Conservation (phyloP, 1,140 invertebrate genomes). For the Orius insidiosus region DNA sequence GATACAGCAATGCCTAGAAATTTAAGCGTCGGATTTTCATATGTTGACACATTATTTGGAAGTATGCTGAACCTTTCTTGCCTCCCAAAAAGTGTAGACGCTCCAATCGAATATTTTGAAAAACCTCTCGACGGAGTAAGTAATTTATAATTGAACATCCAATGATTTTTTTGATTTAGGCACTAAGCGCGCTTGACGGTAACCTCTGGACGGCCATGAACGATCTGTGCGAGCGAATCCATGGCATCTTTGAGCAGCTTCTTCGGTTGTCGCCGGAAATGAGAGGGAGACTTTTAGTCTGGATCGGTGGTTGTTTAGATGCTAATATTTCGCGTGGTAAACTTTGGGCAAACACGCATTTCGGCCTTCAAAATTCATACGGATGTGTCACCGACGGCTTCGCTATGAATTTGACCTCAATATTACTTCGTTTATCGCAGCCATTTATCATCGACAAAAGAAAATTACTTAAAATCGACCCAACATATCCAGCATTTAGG, state of each 20-base stretch:
- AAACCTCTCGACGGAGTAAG: conserved; percentile 45
- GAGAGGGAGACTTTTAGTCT: conserved; percentile 36
- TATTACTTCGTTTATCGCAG: conserved; percentile 64
- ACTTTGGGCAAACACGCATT: conserved; percentile 69
- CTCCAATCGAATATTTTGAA: conserved; percentile 55
- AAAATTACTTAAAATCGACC: conserved; percentile 59
- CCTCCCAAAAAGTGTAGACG: conserved; percentile 47
- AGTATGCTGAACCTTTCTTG: conserved; percentile 59
- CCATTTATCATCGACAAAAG: conserved; percentile 45
- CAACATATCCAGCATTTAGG: conserved; percentile 59
- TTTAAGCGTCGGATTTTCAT: conserved; percentile 38
- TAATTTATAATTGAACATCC: conserved; percentile 1
- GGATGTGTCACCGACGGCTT: conserved; percentile 54
- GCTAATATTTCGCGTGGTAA: conserved; percentile 44
- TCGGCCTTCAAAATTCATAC: conserved; percentile 27
- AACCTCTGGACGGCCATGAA: conserved; percentile 51
- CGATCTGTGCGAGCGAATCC: conserved; percentile 39
- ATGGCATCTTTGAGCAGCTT: conserved; percentile 50
- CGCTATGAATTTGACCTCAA: conserved; percentile 67
- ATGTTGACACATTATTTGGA: conserved; percentile 60
- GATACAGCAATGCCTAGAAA: conserved; percentile 29
- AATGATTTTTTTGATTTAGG: conserved; percentile 25
- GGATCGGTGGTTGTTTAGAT: conserved; percentile 65
- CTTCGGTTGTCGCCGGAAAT: conserved; percentile 36
- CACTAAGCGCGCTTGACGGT: conserved; percentile 38